These are phyloP conservation scores for Autographa gamma DNA, from an alignment of 2,888 invertebrate species.

Conservation along the genomic window DNA sequence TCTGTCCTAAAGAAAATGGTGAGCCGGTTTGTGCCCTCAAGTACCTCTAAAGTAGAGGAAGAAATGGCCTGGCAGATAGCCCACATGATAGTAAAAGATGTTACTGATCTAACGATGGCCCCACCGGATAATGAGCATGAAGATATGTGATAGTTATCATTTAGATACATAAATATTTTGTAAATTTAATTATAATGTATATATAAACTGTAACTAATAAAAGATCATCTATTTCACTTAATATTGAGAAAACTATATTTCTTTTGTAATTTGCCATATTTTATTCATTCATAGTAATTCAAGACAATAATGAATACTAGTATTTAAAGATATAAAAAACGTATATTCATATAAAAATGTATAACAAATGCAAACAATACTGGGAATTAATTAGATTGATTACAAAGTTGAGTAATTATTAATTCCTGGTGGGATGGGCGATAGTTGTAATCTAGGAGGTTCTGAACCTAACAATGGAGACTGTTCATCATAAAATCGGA, in stretches of 20 bases:
- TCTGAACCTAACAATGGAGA: slow-evolving; percentile 82
- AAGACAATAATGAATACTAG: slow-evolving; percentile 22
- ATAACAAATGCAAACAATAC: slow-evolving; percentile 52
- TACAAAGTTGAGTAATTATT: slow-evolving; percentile 85
- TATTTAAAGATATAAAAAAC: slow-evolving; percentile 28
- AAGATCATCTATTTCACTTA: slow-evolving; percentile 53
- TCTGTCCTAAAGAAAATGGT: slow-evolving; percentile 90
- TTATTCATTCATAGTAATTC: neutral
- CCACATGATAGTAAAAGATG: slow-evolving; percentile 98
- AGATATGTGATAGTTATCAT: slow-evolving; percentile 73
- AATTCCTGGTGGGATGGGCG: slow-evolving; percentile 79
- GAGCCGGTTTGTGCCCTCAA: slow-evolving; percentile 94
- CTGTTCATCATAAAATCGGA: slow-evolving; percentile 77
- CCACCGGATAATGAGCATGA: slow-evolving; percentile 85
- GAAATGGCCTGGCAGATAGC: slow-evolving; percentile 99
- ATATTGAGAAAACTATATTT: slow-evolving; percentile 14
- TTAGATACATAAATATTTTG: slow-evolving; percentile 72
- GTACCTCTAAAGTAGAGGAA: slow-evolving; percentile 96
- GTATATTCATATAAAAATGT: slow-evolving; percentile 49
- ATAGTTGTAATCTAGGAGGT: slow-evolving; percentile 78
- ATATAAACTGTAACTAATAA: slow-evolving; percentile 62
- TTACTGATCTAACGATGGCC: slow-evolving; percentile 95
- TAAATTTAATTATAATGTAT: slow-evolving; percentile 71
- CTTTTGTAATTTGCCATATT: neutral
- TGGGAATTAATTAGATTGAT: slow-evolving; percentile 53